Conservation (phyloP, 2,797 vertebrate genomes). For the Crypturellus tataupa region DNA sequence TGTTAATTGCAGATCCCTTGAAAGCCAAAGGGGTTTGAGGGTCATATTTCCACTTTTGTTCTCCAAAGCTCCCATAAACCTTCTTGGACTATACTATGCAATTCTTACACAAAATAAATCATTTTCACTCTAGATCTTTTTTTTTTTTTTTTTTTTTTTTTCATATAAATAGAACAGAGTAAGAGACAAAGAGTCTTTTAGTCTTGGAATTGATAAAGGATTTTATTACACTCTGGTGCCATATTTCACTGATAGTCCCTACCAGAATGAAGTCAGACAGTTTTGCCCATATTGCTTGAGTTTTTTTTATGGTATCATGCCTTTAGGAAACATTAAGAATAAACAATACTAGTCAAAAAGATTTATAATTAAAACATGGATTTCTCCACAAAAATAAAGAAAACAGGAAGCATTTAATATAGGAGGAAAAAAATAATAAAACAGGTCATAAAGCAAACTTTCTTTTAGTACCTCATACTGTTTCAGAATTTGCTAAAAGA, state of each 20-base stretch:
- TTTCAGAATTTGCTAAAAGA: not conserved
- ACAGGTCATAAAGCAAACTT: not conserved
- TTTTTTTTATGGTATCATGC: not conserved
- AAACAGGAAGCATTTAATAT: not conserved
- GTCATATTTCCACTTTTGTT: not conserved
- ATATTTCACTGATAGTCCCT: not conserved
- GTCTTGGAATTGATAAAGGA: not conserved
- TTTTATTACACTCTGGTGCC: not conserved
- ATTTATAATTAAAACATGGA: not conserved
- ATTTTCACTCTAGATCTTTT: not conserved
- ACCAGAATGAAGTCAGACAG: not conserved
- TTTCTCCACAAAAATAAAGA: not conserved
- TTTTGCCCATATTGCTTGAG: not conserved
- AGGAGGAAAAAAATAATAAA: not conserved
- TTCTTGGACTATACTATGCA: accelerated
- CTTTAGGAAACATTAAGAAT: not conserved
- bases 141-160: not conserved
- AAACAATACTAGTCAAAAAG: not conserved
- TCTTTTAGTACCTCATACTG: not conserved
- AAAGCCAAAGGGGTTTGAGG: not conserved
- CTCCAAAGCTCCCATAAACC: not conserved
- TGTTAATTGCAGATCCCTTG: not conserved
- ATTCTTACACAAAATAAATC: not conserved
- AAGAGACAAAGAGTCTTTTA: not conserved
- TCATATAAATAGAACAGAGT: not conserved